Evolutionary conservation across 2,797 vertebrate species (phyloP).

Genomic region (Onychomys leucogaster): DNA sequence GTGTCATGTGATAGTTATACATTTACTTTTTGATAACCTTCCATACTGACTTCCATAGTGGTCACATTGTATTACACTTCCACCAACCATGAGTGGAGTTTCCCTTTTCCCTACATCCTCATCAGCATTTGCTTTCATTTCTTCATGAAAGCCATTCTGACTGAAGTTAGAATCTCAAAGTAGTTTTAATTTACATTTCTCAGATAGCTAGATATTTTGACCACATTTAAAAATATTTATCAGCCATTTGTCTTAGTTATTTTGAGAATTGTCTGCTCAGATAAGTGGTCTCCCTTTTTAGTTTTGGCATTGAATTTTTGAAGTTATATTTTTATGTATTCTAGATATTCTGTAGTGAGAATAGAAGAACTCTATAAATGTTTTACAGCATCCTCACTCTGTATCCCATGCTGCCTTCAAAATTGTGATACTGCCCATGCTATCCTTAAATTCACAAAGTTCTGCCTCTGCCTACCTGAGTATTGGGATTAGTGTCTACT

Average conservation of each 20-base stretch:
- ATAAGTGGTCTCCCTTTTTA: background rate
- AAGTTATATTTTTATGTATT: background rate
- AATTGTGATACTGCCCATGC: background rate
- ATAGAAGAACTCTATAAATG: background rate
- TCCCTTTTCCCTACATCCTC: background rate
- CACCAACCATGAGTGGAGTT: background rate
- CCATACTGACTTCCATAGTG: background rate
- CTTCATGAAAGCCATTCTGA: background rate
- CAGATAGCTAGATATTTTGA: background rate
- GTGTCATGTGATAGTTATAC: background rate
- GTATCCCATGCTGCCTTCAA: no score
- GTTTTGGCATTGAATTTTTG: background rate
- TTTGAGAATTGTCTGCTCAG: background rate
- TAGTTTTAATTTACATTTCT: background rate
- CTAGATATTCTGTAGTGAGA: background rate
- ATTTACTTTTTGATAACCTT: background rate
- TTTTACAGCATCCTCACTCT: background rate
- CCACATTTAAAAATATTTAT: background rate
- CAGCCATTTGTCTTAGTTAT: background rate
- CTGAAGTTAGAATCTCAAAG: background rate
- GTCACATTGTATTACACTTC: background rate
- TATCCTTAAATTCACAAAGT: background rate
- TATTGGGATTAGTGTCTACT: background rate
- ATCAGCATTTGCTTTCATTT: background rate
- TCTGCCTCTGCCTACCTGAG: background rate